Evolutionary conservation across 2,888 invertebrate species (phyloP), one percentile per base, ranked within the genome.

Genomic region (Endomychus coccineus): DNA sequence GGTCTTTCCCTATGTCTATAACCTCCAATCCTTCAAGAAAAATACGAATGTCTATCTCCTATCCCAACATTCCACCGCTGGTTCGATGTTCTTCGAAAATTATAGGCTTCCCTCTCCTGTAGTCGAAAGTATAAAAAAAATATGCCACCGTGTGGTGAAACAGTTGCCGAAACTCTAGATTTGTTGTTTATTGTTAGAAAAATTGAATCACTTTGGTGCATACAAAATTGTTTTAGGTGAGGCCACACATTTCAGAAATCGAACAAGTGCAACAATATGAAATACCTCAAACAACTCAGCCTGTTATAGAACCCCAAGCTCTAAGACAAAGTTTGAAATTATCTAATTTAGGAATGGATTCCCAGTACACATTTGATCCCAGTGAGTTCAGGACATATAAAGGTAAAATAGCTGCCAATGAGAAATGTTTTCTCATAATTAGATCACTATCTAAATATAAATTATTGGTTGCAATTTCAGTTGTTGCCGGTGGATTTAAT

Each of bases 201-300:
- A n/a, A n/a, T n/a, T n/a, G n/a, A n/a, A n/a, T n/a, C n/a, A n/a
- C n/a, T n/a, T n/a, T n/a, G n/a, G n/a, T n/a, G n/a, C n/a, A n/a
- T n/a, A n/a, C n/a, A n/a, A n/a, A n/a, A n/a, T n/a, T n/a, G n/a
- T 48, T 51, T 28, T 45, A 62, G 62, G 58, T 60, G 15, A 52
- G 57, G 48, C 56, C 59, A 24, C 54, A 52, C 37, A 47, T 57
- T 40, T 55, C 55, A 34, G 55, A 55, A 45, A 38, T 58, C 15
- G 56, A 56, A 45, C 55, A 56, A 36, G 48, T 58, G 43, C n/a
- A n/a, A n/a, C 56, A 54, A 36, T 50, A 57, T 42, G 48, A 49
- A 13, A 43, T 49, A 32, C 41, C 42, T 35, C 49, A 49, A 13
- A 37, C 25, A 35, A 21, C 41, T 7, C 45, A 44, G 27, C 37